Base-by-base conservation (phyloP, 1,140 invertebrate species). In the Heterodera carotae region DNA sequence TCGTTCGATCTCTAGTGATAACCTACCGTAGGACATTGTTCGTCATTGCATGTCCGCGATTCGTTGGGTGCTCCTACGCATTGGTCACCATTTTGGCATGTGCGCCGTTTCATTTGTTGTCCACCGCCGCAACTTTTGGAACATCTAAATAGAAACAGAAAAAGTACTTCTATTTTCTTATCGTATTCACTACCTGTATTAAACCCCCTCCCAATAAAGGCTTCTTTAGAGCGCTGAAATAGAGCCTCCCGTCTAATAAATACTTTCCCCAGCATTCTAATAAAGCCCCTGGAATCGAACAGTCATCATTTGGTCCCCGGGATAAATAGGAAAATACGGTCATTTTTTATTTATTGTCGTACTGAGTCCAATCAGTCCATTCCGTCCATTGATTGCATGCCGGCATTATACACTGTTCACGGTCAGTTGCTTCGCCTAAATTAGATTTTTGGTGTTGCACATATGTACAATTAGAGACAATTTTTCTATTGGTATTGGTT, bases 361-460 rank as follows among this genome's bases (percentile, higher is more conserved):
- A 64, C 72, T 62, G 43, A 29, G 72, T 59, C 72, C 72, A 74
- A 18, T 74, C 72, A 34, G 48, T 62, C 72, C 72, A 74, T 43
- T 74, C 72, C 1, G 36, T 62, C 72, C 72, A 74, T n/a, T 64
- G 72, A 25, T 33, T 74, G 64, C 56, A 73, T 59, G 48, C 29
- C 25, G 70, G 70, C 70, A 73, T 73, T 73, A 31, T 27, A 34
- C 56, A 64, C 64, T 74, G 7, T 62, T 64, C 22, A 7, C 33
- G 59, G 29, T 74, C 64, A 22, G 53, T 74, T 33, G 59, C 25
- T 22, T 74, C 56, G 36, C 72, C 72, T 74, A 53, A 6, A 33
- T 73, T 62, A n/a, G 5, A 33, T 69, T 69, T 69, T 25, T 43
- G 33, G 15, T 34, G n/a, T n/a, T n/a, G n/a, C n/a, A n/a, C n/a